Conservation (phyloP, 2,888 invertebrate species). For the Emmelina monodactyla region DNA sequence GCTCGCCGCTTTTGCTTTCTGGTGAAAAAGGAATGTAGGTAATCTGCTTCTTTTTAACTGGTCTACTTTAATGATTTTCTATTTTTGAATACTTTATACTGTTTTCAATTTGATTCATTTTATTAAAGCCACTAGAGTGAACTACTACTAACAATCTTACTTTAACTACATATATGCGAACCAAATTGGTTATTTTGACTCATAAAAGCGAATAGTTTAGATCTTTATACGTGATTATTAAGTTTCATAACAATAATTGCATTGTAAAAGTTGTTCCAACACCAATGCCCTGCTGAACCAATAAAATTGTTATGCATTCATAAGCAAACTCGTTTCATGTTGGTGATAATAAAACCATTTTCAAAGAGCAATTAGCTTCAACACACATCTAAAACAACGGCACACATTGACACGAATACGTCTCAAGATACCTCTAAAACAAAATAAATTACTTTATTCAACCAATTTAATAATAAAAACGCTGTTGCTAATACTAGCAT, state of each 20-base stretch:
- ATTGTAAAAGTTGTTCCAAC: neutral
- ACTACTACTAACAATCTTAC: too few relatives aligned
- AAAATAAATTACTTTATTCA: constrained; percentile 27
- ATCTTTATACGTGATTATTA: constrained; percentile 1
- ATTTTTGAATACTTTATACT: too few relatives aligned
- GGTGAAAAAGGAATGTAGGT: too few relatives aligned
- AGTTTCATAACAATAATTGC: neutral
- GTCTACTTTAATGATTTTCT: too few relatives aligned
- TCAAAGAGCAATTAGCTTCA: constrained; percentile 1
- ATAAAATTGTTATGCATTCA: neutral
- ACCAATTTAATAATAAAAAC: constrained; percentile 38
- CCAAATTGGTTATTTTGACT: neutral
- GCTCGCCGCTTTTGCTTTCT: too few relatives aligned
- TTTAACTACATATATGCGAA: too few relatives aligned
- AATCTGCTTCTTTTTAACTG: too few relatives aligned
- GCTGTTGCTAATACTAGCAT: constrained; percentile 31
- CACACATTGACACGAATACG: constrained; percentile 4
- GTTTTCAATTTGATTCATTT: too few relatives aligned
- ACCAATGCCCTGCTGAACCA: neutral
- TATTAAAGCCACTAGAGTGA: too few relatives aligned
- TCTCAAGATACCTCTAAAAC: constrained; percentile 3
- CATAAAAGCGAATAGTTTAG: constrained; percentile 1
- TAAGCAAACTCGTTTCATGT: neutral
- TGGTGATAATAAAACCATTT: neutral
- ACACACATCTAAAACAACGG: neutral